These are phyloP conservation scores for Tiaroga cobitis DNA, from an alignment of 2,797 vertebrate species.

Conservation along the genomic window DNA sequence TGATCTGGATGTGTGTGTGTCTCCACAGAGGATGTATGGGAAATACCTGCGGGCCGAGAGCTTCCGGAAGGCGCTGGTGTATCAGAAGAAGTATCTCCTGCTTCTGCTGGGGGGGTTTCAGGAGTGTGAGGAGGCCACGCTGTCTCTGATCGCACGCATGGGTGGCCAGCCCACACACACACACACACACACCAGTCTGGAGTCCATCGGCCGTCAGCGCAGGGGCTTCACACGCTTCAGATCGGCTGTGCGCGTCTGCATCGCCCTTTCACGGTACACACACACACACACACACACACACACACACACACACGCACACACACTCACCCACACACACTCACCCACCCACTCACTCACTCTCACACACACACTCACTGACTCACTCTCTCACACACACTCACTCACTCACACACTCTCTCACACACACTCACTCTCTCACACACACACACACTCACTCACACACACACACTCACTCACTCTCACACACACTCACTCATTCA, in stretches of 20 bases:
- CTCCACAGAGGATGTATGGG: conserved; percentile 88
- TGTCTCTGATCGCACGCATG: conserved; percentile 91
- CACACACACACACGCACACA: too few species aligned
- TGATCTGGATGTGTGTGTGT: neutral
- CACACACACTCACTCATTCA: too few species aligned
- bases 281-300: too few species aligned
- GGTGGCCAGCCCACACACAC: conserved; percentile 73
- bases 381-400: too few species aligned
- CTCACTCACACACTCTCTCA: too few species aligned
- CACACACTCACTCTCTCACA: too few species aligned
- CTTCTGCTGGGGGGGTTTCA: conserved; percentile 94
- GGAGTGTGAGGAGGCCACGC: conserved; percentile 94
- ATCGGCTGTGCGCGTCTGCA: conserved; percentile 87
- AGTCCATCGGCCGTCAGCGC: conserved; percentile 78
- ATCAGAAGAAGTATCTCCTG: conserved; percentile 97
- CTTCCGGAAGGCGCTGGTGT: conserved; percentile 95
- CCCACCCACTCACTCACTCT: too few species aligned
- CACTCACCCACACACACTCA: too few species aligned
- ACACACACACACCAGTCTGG: conserved; percentile 70
- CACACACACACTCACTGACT: too few species aligned
- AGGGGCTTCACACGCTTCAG: conserved; percentile 89
- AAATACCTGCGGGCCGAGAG: conserved; percentile 94
- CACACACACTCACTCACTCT: too few species aligned
- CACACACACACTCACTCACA: too few species aligned
- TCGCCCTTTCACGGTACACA: conserved; percentile 90